Conservation (phyloP, 2,797 vertebrate genomes). For the Sphenodon punctatus region DNA sequence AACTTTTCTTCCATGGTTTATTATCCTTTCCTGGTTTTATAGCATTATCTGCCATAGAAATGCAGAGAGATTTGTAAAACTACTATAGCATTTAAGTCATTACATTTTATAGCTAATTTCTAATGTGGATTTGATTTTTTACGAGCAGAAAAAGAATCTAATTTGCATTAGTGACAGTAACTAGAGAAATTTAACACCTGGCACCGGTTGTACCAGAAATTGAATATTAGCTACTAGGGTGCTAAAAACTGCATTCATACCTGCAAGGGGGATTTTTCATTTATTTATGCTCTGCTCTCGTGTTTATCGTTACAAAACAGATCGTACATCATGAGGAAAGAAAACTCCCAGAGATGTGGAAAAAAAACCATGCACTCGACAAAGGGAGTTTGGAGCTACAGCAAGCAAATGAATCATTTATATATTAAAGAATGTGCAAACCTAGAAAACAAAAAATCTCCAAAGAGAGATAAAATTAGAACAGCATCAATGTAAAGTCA, state of each 20-base stretch:
- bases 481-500: slow-evolving; percentile 26
- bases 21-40: slow-evolving; percentile 80
- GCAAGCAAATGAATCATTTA: slow-evolving; percentile 72
- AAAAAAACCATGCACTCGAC: slow-evolving; percentile 15
- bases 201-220: slow-evolving; percentile 78
- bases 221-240: slow-evolving; percentile 82
- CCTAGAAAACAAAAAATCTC: slow-evolving; percentile 55
- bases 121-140: slow-evolving; percentile 89
- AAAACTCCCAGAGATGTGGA: slow-evolving; percentile 69
- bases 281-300: slow-evolving; percentile 75
- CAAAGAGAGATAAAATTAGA: slow-evolving; percentile 61
- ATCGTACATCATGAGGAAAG: slow-evolving; percentile 67
- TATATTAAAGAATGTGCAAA: slow-evolving; percentile 56
- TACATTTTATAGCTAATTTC: slow-evolving; percentile 88
- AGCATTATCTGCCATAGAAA: slow-evolving; percentile 78
- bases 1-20: slow-evolving; percentile 80
- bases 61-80: slow-evolving; percentile 85
- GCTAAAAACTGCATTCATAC: slow-evolving; percentile 75
- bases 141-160: slow-evolving; percentile 82
- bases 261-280: slow-evolving; percentile 78
- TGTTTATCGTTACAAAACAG: slow-evolving; percentile 77
- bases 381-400: slow-evolving; percentile 57
- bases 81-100: slow-evolving; percentile 86
- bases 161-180: slow-evolving; percentile 88
- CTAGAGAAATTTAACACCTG: slow-evolving; percentile 87